Evolutionary conservation across 1,140 invertebrate genomes (phyloP).

Genomic region (Hormaphis cornu): DNA sequence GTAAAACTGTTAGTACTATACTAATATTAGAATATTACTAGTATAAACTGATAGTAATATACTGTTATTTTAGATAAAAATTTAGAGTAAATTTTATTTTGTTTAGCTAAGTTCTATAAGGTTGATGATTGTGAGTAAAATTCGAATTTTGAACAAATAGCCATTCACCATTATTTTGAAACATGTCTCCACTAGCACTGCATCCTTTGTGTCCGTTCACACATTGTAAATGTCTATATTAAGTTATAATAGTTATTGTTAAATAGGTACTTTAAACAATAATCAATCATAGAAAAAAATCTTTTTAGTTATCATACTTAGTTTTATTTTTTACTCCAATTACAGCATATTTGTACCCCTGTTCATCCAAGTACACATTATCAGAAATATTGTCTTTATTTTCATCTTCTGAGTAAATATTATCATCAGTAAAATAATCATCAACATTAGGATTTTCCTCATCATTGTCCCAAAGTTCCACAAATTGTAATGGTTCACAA

Average conservation of each 20-base stretch:
- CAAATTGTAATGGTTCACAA: constrained; percentile 21
- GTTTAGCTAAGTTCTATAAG: background rate
- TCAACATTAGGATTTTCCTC: background rate
- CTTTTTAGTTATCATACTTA: background rate
- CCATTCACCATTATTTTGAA: constrained; percentile 15
- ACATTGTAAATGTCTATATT: constrained; percentile 5
- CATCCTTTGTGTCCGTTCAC: background rate
- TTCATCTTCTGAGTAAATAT: background rate
- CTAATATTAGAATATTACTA: too few species aligned
- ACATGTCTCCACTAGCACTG: constrained; percentile 4
- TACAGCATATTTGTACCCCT: background rate
- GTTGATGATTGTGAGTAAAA: background rate
- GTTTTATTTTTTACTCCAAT: constrained; percentile 12
- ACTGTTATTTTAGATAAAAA: background rate
- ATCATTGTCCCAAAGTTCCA: background rate
- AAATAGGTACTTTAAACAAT: background rate
- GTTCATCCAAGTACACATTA: constrained; percentile 7
- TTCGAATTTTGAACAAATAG: background rate
- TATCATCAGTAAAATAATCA: background rate
- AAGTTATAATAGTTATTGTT: background rate
- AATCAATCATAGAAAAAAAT: background rate
- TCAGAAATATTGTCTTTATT: background rate
- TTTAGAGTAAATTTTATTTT: background rate
- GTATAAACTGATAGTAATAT: background rate
- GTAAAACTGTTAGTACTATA: too few species aligned